Base-by-base conservation (phyloP, 2,888 invertebrate genomes). In the Macrostomum cliftonense region DNA sequence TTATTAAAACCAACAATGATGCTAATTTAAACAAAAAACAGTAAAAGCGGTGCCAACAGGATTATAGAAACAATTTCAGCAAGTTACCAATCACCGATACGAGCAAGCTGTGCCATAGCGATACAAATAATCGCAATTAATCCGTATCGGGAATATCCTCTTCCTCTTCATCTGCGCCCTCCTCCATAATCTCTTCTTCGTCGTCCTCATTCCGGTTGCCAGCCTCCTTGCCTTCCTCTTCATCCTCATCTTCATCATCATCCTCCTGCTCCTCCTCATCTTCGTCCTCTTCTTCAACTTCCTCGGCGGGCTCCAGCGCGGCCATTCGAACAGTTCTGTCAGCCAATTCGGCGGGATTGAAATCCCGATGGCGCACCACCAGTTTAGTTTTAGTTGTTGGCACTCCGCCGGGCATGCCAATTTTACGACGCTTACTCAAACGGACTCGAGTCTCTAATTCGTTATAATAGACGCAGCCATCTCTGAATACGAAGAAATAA, bases 371-470 rank as follows among this genome's bases (percentile, higher is more conserved):
- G 46, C 83, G 82, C 2, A 93, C 89, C 39, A 91, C 81, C 40
- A 93, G 74, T 45, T 83, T 73, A 0, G 86, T 85, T 58, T 83
- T 81, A 20, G 61, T 60, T 28, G 62, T 58, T 39, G 57, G 57
- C 39, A 14, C 43, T 16, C 19, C 37, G 53, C 78, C 77, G 9
- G 57, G 57, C 1, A 79, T 80, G 49, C 74, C 74, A 58, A 82
- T 81, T 44, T 87, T 83, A 46, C 93, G 77, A 13, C 93, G 77
- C 70, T 93, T 93, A 57, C 85, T 91, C 51, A 93, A 74, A 4
- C 91, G 79, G 51, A 93, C 93, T 49, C 75, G 72, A 0, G 91
- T 91, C 71, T 93, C 91, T 57, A 93, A 64, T 71, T 91, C 91
- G 71, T 91, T 86, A 71, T 89, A 95, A 71, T 81, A 93, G 5